These are phyloP conservation scores for Incurvaria masculella DNA, from an alignment of 2,888 invertebrate genomes.

Conservation along the genomic window DNA sequence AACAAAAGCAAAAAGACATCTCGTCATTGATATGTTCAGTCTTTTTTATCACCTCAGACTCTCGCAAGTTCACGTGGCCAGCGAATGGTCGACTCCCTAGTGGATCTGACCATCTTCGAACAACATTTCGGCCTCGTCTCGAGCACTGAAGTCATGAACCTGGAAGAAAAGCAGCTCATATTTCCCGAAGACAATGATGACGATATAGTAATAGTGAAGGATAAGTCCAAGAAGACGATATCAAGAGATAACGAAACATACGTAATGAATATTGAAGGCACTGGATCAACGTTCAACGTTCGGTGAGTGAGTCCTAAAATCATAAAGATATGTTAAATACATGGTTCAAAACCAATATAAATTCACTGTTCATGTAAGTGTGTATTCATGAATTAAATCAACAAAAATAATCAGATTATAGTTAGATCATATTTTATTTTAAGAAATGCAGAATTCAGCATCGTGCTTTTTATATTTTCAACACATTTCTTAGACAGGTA, in stretches of 20 bases:
- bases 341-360: too few species aligned
- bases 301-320: neutral
- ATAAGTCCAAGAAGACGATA: slow-evolving; percentile 34
- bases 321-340: too few species aligned
- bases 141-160: slow-evolving; percentile 32
- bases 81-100: slow-evolving; percentile 58
- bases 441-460: too few species aligned
- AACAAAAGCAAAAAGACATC: slow-evolving; percentile 21
- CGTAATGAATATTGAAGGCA: neutral
- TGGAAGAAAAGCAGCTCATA: slow-evolving; percentile 40
- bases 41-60: slow-evolving; percentile 80
- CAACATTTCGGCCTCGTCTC: slow-evolving; percentile 37
- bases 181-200: slow-evolving; percentile 44
- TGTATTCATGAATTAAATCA: too few species aligned
- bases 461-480: too few species aligned
- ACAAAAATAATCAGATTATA: too few species aligned
- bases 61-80: slow-evolving; percentile 69
- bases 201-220: slow-evolving; percentile 47
- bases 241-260: slow-evolving; percentile 28
- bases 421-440: too few species aligned
- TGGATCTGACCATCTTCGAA: slow-evolving; percentile 40
- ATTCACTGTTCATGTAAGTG: too few species aligned
- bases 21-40: slow-evolving; percentile 62
- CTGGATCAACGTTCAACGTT: neutral
- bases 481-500: too few species aligned